Evolutionary conservation across 2,797 vertebrate genomes (phyloP), one percentile per base, ranked within the genome.

Genomic region (Galagoides demidoff): DNA sequence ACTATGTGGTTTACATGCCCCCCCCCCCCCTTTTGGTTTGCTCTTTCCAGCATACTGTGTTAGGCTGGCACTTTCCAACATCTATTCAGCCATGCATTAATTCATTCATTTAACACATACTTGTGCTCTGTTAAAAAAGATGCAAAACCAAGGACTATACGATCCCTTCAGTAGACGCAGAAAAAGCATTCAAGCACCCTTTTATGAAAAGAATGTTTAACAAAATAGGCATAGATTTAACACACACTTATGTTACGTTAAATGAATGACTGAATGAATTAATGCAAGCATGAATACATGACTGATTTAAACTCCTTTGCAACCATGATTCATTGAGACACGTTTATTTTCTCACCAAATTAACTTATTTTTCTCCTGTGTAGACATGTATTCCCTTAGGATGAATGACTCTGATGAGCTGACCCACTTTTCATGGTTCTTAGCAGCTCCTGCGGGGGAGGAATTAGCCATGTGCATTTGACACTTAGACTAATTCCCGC

Each of bases 301-400:
- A 34, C 20, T 31, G 34, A 13, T 64, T 68, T 68, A 82, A 43
- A 95, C 39, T 90, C 39, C 34, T 34, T 39, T 63, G 31, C n/a
- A 73, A 59, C 55, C 22, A 45, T 29, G 34, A 92, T 61, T 87
- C 45, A 92, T 27, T 73, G 66, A 95, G 29, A 20, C 5, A 55
- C 29, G 27, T 78, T 89, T 68, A 39, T 45, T 81, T 61, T 19
- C n/a, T 70, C 68, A 25, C 20, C 19, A 93, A 90, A 92, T 94
- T 70, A 79, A 91, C 78, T 23, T n/a, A 64, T 64, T 94, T 96
- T 92, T 57, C 78, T 83, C 23, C 61, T 45, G 3, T 31, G 74
- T 90, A n/a, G 34, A 55, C 43, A 6, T 31, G 22, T 55, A 11
- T 77, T 43, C 57, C 82, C 34, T 79, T 68, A 57, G 86, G 83